These are phyloP conservation scores for Agrochola circellaris DNA, from an alignment of 2,888 invertebrate species.

Conservation along the genomic window DNA sequence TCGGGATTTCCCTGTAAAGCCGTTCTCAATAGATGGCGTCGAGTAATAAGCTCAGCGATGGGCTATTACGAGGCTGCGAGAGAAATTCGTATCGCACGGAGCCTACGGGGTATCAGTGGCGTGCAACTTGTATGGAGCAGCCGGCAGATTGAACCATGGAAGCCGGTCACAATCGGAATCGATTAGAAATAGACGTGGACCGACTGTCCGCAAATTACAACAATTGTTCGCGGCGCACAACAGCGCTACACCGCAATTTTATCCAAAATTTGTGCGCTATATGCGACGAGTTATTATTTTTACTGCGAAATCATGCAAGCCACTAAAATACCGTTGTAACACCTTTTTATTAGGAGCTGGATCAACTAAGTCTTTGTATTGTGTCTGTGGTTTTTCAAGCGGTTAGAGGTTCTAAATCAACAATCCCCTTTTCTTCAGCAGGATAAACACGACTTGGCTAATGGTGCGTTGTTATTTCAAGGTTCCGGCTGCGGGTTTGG, in stretches of 20 bases:
- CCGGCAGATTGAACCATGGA: slow-evolving; percentile 75
- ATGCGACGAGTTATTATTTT: slow-evolving; percentile 43
- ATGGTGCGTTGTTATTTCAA: slow-evolving; percentile 85
- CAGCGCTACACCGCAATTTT: slow-evolving; percentile 41
- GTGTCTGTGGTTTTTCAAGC: slow-evolving; percentile 67
- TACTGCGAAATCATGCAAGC: slow-evolving; percentile 11
- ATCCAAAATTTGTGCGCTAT: slow-evolving; percentile 33
- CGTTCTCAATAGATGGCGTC: slow-evolving; percentile 89
- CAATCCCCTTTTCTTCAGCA: slow-evolving; percentile 77
- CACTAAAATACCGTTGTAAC: slow-evolving; percentile 3
- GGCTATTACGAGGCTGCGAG: slow-evolving; percentile 86
- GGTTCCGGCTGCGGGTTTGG: slow-evolving; percentile 67
- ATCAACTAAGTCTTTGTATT: slow-evolving; percentile 45
- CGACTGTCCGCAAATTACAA: slow-evolving; percentile 82
- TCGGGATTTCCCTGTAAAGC: slow-evolving; percentile 89
- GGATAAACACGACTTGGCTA: slow-evolving; percentile 79
- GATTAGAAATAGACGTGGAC: slow-evolving; percentile 81
- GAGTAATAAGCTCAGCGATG: slow-evolving; percentile 89
- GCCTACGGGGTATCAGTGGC: slow-evolving; percentile 80
- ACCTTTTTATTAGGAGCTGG: slow-evolving; percentile 37
- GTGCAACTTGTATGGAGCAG: slow-evolving; percentile 83
- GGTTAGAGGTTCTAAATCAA: slow-evolving; percentile 79
- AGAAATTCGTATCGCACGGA: slow-evolving; percentile 85
- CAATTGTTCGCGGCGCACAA: slow-evolving; percentile 74
- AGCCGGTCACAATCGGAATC: slow-evolving; percentile 82